Conservation (phyloP, 1,140 invertebrate species). For the Lamellibrachia luymesi region DNA sequence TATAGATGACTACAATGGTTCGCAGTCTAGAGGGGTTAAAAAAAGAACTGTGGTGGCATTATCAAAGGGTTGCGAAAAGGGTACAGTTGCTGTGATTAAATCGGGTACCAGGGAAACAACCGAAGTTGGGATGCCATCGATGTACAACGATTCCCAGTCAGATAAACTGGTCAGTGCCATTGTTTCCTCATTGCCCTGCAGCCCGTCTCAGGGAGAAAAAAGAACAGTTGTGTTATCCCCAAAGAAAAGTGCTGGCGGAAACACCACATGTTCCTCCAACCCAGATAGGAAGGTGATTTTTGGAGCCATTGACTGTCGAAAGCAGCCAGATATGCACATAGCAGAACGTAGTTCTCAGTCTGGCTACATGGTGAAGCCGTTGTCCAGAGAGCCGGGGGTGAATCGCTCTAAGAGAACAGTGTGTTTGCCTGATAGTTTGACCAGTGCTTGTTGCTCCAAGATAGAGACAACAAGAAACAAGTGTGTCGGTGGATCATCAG, state of each 20-base stretch:
- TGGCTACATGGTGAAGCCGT: background rate
- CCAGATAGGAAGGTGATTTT: background rate
- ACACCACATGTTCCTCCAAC: background rate
- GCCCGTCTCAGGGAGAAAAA: background rate
- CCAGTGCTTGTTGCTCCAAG: background rate
- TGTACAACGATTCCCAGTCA: background rate
- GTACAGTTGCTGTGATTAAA: background rate
- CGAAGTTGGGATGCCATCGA: background rate
- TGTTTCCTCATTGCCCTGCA: background rate
- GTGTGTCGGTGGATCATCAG: background rate
- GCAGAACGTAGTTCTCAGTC: background rate
- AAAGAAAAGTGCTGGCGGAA: background rate
- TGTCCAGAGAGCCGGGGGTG: background rate
- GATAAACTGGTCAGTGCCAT: background rate
- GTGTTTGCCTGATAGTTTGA: background rate
- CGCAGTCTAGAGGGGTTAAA: background rate
- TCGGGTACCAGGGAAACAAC: background rate
- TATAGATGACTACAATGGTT: background rate
- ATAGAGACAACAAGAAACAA: background rate
- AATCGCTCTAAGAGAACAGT: background rate
- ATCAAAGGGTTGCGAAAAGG: background rate
- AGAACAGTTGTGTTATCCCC: background rate
- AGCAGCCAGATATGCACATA: background rate
- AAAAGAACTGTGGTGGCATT: slow-evolving; percentile 4
- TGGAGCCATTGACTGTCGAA: background rate